A percentile compares a stretch with the other conserved stretches of the same genome.
These are phyloP conservation scores for Ianthella basta DNA, from an alignment of 37 sponge, comb jelly and placozoan species.

Conservation along the genomic window DNA sequence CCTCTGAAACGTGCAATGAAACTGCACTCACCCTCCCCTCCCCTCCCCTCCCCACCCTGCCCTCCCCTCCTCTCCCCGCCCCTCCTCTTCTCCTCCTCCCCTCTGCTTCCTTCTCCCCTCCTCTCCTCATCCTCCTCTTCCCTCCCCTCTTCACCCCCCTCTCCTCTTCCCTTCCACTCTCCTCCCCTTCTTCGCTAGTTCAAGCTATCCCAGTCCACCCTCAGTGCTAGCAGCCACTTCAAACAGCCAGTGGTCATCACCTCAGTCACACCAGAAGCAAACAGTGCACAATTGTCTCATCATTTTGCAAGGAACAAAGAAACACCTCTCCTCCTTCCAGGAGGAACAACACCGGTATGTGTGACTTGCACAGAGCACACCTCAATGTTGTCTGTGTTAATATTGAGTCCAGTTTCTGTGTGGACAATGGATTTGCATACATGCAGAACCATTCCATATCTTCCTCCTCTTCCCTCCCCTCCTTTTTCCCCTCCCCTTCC, in stretches of 20 bases:
- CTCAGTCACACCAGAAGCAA: background rate
- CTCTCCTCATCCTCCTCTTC: background rate
- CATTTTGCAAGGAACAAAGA: background rate
- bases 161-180: too few species aligned
- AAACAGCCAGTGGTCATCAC: constrained; percentile 2
- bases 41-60: background rate
- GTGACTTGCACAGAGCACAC: background rate
- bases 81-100: too few species aligned
- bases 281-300: background rate
- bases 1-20: too few species aligned
- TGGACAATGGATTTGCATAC: background rate
- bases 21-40: background rate
- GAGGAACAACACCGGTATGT: background rate
- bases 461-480: too few species aligned
- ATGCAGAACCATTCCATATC: background rate
- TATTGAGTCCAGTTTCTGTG: background rate
- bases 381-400: constrained; percentile 1
- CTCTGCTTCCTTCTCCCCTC: background rate
- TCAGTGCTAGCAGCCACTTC: constrained; percentile 12
- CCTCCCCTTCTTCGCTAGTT: too few species aligned
- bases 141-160: background rate
- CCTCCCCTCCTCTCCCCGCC: background rate
- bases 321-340: background rate
- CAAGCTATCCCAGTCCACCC: background rate
- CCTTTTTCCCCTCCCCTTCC: too few species aligned